Evolutionary conservation across 2,888 invertebrate genomes (phyloP).

Genomic region (Pyralis farinalis): DNA sequence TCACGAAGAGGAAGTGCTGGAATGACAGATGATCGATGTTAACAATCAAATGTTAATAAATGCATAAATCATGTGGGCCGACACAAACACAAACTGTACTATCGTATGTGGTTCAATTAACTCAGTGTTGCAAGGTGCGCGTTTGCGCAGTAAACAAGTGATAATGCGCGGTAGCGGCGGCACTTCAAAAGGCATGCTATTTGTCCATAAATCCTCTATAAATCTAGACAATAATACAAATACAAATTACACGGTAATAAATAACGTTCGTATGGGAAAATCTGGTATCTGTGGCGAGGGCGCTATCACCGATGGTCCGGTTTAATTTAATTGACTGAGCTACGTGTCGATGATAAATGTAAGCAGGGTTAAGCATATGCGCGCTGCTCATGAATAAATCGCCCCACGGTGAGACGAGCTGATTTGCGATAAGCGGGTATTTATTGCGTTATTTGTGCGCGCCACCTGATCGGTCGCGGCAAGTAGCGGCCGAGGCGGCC

Average conservation of each 20-base stretch:
- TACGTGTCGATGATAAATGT: constrained; percentile 73
- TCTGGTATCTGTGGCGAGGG: constrained; percentile 56
- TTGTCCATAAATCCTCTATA: constrained; percentile 40
- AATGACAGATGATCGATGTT: constrained; percentile 48
- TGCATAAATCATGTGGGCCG: constrained; percentile 18
- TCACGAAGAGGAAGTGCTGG: constrained; percentile 39
- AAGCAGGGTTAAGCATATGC: constrained; percentile 70
- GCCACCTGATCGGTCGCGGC: constrained; percentile 46
- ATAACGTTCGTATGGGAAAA: constrained; percentile 58
- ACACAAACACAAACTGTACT: constrained; percentile 6
- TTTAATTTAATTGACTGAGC: constrained; percentile 78
- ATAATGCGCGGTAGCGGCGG: constrained; percentile 15
- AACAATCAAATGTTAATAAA: constrained; percentile 21
- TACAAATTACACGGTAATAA: constrained; percentile 64
- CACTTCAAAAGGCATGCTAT: constrained; percentile 33
- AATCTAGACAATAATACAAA: constrained; percentile 49
- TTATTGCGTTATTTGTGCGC: constrained; percentile 74
- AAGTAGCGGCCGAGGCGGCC: constrained; percentile 35
- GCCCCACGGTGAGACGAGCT: constrained; percentile 67
- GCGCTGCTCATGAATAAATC: constrained; percentile 71
- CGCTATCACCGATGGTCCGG: constrained; percentile 68
- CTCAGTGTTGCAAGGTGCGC: constrained; percentile 2
- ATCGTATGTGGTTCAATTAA: constrained; percentile 8
- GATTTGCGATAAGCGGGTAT: constrained; percentile 79
- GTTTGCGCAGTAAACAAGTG: constrained; percentile 6